Evolutionary conservation across 2,888 invertebrate species (phyloP), one percentile per base, ranked within the genome.

Genomic region (Nymphalis c-album): DNA sequence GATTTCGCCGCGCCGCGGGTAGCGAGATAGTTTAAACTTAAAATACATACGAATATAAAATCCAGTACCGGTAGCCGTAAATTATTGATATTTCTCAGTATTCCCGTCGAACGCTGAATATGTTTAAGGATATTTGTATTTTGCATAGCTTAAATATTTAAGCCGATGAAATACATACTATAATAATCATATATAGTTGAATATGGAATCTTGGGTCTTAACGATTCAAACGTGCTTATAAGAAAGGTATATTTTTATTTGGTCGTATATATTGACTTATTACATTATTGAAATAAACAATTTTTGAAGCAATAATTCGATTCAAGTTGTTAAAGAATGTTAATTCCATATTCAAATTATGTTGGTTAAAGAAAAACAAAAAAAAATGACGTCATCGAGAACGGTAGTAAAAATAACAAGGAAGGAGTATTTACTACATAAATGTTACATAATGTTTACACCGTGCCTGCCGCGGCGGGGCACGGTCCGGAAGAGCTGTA

Each of bases 1-100:
- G 83, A 81, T 83, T 86, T 87, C 87, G 86, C 85, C 80, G 78
- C 90, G 71, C 90, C 72, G 76, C 88, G 85, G 88, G 89, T 71
- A 72, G 74, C 66, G 18, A 18, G 69, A 68, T 68, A 70, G 69
- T 55, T 67, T 64, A 63, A 67, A 64, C 66, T 67, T 60, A 61
- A 69, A 67, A 64, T 68, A 69, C 77, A 76, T 76, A 77, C 70
- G 77, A 76, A 78, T 64, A 68, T 75, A 77, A 74, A 74, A 75
- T 73, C 74, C 78, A 82, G 79, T 77, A 82, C 84, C 87, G 77
- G 88, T 87, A 88, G 88, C 69, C 48, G 59, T 69, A 64, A 69
- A 66, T 73, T 69, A 68, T 68, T 65, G 50, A 16, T 40, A 58
- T 64, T 68, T 69, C 62, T 60, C 45, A 46, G 64, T 67, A 61